Evolutionary conservation across 1,140 invertebrate genomes (phyloP).

Genomic region (Drosophila azteca): DNA sequence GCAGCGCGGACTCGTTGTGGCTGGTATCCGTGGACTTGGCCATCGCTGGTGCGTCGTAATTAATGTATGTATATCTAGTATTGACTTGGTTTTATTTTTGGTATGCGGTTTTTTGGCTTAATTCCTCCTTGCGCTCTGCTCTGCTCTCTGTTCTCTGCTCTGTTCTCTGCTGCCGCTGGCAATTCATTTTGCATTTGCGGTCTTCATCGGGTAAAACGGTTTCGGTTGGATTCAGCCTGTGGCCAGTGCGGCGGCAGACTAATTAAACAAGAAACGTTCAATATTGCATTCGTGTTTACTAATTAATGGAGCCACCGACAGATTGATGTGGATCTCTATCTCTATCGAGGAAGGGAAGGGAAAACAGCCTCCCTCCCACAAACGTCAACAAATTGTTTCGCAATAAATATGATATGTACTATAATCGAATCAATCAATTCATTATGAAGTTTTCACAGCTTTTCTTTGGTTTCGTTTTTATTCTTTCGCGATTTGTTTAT

Average conservation of each 20-base stretch:
- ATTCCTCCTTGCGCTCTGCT: constrained; percentile 24
- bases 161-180: constrained; percentile 21
- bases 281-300: constrained; percentile 20
- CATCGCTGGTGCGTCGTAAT: constrained; percentile 9
- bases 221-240: constrained; percentile 16
- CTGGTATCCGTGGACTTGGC: neutral
- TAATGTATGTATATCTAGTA: constrained; percentile 1
- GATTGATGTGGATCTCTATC: neutral
- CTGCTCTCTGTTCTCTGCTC: constrained; percentile 24
- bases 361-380: too few species aligned
- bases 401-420: neutral
- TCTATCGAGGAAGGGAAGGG: too few species aligned
- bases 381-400: neutral
- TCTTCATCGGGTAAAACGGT: constrained; percentile 14
- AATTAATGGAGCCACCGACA: constrained; percentile 34
- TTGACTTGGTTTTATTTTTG: constrained; percentile 41
- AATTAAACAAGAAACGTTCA: constrained; percentile 56
- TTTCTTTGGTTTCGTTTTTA: too few species aligned
- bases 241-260: constrained; percentile 27
- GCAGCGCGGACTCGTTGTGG: constrained; percentile 30
- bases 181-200: constrained; percentile 24
- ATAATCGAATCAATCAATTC: neutral
- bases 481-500: too few species aligned
- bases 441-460: too few species aligned
- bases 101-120: constrained; percentile 53